A percentile compares a stretch with the other conserved stretches of the same genome.
These are phyloP conservation scores for Rhodinocichla rosea DNA, from an alignment of 2,113 vertebrate species.

Conservation along the genomic window DNA sequence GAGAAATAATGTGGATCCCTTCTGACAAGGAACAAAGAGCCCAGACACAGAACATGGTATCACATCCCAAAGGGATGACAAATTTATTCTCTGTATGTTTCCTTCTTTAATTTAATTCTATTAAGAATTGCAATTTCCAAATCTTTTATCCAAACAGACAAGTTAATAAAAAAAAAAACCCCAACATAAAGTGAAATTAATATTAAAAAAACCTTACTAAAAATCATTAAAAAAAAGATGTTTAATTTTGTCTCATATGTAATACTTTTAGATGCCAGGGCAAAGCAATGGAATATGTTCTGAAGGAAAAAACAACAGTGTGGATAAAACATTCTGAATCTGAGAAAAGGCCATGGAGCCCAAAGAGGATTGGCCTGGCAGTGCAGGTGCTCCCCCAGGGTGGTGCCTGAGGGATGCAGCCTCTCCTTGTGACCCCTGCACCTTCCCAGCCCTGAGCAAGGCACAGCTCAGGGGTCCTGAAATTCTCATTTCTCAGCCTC, in stretches of 20 bases:
- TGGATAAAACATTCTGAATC: constrained; percentile 1
- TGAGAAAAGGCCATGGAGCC: constrained; percentile 16
- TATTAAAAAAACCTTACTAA: not conserved
- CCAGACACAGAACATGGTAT: not conserved
- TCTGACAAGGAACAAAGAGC: not conserved
- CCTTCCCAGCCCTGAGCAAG: not conserved
- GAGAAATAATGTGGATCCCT: not conserved
- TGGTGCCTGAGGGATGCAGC: not conserved
- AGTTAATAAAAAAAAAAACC: not conserved
- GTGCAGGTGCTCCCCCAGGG: not conserved
- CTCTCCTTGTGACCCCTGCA: not conserved
- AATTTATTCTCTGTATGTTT: not conserved
- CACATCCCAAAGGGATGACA: not conserved
- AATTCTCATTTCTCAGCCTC: not conserved
- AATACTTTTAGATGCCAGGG: not conserved
- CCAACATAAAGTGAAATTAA: not conserved
- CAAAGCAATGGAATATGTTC: not conserved
- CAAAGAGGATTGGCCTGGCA: not conserved
- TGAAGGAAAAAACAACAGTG: not conserved
- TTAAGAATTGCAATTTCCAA: not conserved
- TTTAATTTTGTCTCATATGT: not conserved
- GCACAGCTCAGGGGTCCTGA: not conserved
- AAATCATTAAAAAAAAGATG: accelerated
- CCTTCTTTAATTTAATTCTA: not conserved
- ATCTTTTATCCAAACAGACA: not conserved